Evolutionary conservation across 2,888 invertebrate species (phyloP).

Genomic region (Phragmatobia fuliginosa): DNA sequence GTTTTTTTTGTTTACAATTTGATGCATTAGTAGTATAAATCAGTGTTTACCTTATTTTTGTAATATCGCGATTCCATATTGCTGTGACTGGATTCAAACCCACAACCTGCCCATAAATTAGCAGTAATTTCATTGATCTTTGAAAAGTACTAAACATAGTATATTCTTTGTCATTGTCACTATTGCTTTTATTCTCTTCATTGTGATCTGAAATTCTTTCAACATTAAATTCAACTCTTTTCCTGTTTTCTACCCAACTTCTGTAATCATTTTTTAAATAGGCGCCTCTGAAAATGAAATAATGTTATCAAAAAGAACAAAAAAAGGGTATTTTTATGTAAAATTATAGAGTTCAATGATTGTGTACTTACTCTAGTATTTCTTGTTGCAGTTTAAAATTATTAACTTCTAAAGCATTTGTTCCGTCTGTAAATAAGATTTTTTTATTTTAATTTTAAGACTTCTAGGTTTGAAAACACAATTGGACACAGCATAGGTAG

Average conservation of each 20-base stretch:
- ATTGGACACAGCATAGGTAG: too few species aligned
- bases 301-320: background rate
- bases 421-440: slow-evolving; percentile 47
- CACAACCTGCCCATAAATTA: slow-evolving; percentile 58
- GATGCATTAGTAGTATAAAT: too few species aligned
- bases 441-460: background rate
- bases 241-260: slow-evolving; percentile 15
- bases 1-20: background rate
- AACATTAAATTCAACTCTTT: background rate
- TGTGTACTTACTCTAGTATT: slow-evolving; percentile 18
- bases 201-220: background rate
- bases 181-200: background rate
- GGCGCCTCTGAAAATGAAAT: slow-evolving; percentile 3
- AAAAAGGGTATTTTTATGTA: background rate
- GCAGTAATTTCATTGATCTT: slow-evolving; percentile 57
- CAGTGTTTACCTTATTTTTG: slow-evolving; percentile 57
- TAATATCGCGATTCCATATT: slow-evolving; percentile 46
- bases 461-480: too few species aligned
- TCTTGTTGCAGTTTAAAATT: slow-evolving; percentile 36
- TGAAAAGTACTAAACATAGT: slow-evolving; percentile 56
- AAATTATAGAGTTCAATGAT: slow-evolving; percentile 11
- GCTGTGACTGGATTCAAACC: slow-evolving; percentile 65
- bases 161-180: slow-evolving; percentile 14
- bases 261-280: slow-evolving; percentile 16
- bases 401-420: slow-evolving; percentile 51